Conservation (phyloP, 1,140 invertebrate species). For the Drosophila bipectinata region DNA sequence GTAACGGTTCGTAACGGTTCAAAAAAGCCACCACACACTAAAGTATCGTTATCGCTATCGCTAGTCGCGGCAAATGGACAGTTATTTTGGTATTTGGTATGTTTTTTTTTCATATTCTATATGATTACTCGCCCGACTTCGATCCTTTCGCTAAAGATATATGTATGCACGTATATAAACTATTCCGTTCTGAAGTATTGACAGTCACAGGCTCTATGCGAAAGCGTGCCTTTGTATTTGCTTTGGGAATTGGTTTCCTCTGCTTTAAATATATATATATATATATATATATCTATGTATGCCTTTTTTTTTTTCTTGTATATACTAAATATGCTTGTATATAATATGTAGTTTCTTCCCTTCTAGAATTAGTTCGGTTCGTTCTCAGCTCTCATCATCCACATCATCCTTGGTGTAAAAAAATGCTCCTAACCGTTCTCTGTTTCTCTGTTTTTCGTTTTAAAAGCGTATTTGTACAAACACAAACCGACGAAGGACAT, state of each 20-base stretch:
- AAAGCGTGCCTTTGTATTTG: constrained; percentile 61
- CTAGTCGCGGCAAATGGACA: constrained; percentile 40
- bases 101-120: constrained; percentile 46
- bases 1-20: constrained; percentile 72
- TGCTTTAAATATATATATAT: constrained; percentile 53
- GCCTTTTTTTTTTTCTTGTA: constrained; percentile 43
- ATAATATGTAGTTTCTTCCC: constrained; percentile 70
- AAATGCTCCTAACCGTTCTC: constrained; percentile 44
- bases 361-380: constrained; percentile 55
- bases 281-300: constrained; percentile 57
- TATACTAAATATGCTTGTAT: constrained; percentile 69
- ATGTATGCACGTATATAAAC: constrained; percentile 57
- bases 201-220: constrained; percentile 82
- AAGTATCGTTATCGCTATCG: constrained; percentile 32
- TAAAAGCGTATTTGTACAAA: constrained; percentile 81
- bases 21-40: constrained; percentile 69
- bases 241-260: constrained; percentile 37
- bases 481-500: constrained; percentile 60
- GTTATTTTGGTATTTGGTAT: constrained; percentile 14
- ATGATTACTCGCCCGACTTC: constrained; percentile 47
- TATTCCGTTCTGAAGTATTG: constrained; percentile 81
- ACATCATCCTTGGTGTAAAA: constrained; percentile 61
- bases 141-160: constrained; percentile 73
- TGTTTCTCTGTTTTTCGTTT: constrained; percentile 26
- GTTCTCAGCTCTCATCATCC: background rate